Evolutionary conservation across 2,113 vertebrate genomes (phyloP).

Genomic region (Chloropsis cyanopogon): DNA sequence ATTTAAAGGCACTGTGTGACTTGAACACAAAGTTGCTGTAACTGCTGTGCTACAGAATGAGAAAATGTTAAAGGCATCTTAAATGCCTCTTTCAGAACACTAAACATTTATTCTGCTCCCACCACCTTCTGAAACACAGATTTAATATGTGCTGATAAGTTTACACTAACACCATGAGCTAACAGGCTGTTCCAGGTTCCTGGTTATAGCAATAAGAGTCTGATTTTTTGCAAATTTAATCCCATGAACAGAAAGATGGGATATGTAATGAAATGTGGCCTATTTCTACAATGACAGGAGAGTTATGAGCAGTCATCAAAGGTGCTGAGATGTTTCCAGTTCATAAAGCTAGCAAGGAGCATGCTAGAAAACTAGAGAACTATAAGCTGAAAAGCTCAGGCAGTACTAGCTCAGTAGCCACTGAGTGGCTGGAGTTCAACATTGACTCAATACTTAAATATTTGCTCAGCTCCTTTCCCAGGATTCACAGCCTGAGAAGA

Average conservation of each 20-base stretch:
- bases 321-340: neutral
- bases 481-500: constrained; percentile 44
- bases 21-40: neutral
- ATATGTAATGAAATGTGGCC: neutral
- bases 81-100: neutral
- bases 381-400: neutral
- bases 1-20: neutral
- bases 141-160: neutral
- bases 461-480: constrained; percentile 50
- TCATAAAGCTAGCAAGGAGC: neutral
- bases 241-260: neutral
- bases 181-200: neutral
- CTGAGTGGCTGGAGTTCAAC: constrained; percentile 9
- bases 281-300: neutral
- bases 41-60: neutral
- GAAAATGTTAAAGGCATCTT: neutral
- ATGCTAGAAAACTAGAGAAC: neutral
- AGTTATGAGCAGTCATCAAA: neutral
- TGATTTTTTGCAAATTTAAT: neutral
- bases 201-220: neutral
- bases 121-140: neutral
- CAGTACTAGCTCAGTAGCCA: neutral
- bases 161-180: neutral
- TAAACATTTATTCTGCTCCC: neutral
- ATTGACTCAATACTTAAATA: constrained; percentile 49